These are phyloP conservation scores for Holothuria glaberrima DNA, from an alignment of 35 echinoderm and acorn worm species.

Conservation along the genomic window DNA sequence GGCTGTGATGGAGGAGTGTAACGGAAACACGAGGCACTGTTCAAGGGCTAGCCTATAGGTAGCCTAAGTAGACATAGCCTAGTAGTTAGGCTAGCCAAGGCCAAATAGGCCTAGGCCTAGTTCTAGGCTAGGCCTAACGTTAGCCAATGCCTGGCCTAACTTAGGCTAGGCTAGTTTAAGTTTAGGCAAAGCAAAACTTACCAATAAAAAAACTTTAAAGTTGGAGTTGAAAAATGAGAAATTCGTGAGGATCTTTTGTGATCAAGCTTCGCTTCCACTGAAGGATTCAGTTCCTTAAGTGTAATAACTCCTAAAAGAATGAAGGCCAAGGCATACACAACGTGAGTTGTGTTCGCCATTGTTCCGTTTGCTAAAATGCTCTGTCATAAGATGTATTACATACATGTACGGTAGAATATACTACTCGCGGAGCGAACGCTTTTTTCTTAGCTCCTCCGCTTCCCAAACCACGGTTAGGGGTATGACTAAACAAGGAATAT, in stretches of 20 bases:
- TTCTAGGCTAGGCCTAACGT: neutral
- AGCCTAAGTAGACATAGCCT: no score
- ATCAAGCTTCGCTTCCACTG: conserved; percentile 39
- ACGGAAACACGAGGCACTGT: no score
- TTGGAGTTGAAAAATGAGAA: conserved; percentile 49
- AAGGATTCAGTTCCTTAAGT: conserved; percentile 32
- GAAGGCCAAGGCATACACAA: conserved; percentile 51
- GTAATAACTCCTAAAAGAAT: conserved; percentile 38
- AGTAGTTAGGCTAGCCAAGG: no score
- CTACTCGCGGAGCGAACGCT: no score
- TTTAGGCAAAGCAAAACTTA: neutral
- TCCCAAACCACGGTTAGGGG: no score
- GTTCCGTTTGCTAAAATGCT: neutral
- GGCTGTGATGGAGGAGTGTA: no score
- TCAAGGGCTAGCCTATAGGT: no score
- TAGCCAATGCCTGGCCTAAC: neutral
- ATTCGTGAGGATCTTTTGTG: conserved; percentile 29
- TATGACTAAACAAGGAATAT: no score
- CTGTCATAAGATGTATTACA: no score
- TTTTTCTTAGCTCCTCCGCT: no score
- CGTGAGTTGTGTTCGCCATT: conserved; percentile 54
- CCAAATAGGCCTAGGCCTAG: neutral
- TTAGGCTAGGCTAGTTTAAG: neutral
- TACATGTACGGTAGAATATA: no score
- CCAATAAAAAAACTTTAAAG: conserved; percentile 37